Evolutionary conservation across 1,140 invertebrate species (phyloP).

Genomic region (Leptinotarsa defecta): DNA sequence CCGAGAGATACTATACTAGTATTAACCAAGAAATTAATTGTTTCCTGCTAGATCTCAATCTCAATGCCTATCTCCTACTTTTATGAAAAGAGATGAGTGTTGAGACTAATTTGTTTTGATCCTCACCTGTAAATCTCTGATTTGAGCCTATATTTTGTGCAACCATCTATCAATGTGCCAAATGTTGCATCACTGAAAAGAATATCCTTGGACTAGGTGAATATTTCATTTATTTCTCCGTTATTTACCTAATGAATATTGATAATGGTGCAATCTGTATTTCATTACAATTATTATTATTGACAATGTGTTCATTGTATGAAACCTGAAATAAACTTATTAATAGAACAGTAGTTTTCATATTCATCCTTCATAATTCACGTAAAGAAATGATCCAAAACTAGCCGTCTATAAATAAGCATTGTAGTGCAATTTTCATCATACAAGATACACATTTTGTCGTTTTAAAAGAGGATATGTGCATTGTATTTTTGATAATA

Average conservation of each 20-base stretch:
- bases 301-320: conserved; percentile 57
- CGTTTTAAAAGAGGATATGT: too few relatives aligned
- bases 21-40: neutral
- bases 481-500: too few relatives aligned
- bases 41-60: too few relatives aligned
- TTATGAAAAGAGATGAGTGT: too few relatives aligned
- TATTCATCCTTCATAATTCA: too few relatives aligned
- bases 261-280: conserved; percentile 52
- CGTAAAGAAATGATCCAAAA: too few relatives aligned
- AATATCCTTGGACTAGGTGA: neutral
- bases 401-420: too few relatives aligned
- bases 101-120: too few relatives aligned
- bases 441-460: too few relatives aligned
- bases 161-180: conserved; percentile 11
- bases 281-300: conserved; percentile 48
- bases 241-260: conserved; percentile 28
- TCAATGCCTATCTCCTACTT: too few relatives aligned
- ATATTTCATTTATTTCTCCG: conserved; percentile 5
- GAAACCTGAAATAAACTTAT: conserved; percentile 53
- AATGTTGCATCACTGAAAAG: conserved; percentile 7
- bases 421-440: too few relatives aligned
- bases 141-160: neutral
- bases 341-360: conserved; percentile 31
- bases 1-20: neutral
- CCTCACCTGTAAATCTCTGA: too few relatives aligned